Conservation (phyloP, 1,140 invertebrate species). For the Hermetia illucens region DNA sequence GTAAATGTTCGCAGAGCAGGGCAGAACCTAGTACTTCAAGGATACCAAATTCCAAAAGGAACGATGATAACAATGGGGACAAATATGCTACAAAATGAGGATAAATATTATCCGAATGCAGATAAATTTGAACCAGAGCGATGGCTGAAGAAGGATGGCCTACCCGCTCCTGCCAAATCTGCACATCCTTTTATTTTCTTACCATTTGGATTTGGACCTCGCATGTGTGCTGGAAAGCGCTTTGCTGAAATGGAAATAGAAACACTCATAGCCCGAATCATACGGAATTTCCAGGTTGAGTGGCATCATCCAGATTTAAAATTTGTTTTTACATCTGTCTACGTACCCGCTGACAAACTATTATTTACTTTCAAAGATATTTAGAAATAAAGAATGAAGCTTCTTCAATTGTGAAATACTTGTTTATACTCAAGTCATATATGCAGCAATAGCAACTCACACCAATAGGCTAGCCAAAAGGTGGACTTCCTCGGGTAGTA, state of each 20-base stretch:
- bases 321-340: not conserved
- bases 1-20: slow-evolving; percentile 30
- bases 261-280: not conserved
- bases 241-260: slow-evolving; percentile 3
- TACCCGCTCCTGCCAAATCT: no score
- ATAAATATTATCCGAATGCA: slow-evolving; percentile 32
- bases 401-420: no score
- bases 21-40: slow-evolving; percentile 34
- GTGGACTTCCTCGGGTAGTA: no score
- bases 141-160: no score
- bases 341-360: not conserved
- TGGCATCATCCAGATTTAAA: slow-evolving; percentile 2
- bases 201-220: no score
- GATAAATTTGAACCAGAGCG: slow-evolving; percentile 37
- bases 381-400: no score
- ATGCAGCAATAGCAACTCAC: no score
- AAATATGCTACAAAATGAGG: slow-evolving; percentile 22
- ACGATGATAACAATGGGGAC: slow-evolving; percentile 32
- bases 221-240: no score
- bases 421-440: no score
- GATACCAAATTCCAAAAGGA: slow-evolving; percentile 41
- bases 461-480: no score
- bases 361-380: slow-evolving; percentile 2
- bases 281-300: not conserved
- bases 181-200: no score